Evolutionary conservation across 2,888 invertebrate genomes (phyloP).

Genomic region (Polylopha cassiicola): DNA sequence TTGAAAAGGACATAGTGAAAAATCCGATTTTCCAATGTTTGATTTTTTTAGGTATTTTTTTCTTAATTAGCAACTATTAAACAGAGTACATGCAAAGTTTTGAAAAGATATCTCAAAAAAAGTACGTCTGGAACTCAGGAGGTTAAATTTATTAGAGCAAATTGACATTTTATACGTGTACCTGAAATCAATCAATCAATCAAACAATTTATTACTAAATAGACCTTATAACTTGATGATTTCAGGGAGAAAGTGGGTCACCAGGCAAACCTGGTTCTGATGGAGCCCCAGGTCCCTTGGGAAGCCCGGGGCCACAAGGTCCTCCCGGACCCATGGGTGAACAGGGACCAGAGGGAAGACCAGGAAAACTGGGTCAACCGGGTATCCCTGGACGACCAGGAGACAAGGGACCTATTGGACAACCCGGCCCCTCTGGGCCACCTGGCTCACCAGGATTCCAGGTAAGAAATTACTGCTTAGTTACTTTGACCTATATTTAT

Average conservation of each 20-base stretch:
- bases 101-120: too few species aligned
- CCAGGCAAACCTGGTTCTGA: constrained; percentile 85
- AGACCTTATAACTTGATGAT: constrained; percentile 12
- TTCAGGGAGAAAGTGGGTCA: constrained; percentile 82
- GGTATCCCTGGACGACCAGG: constrained; percentile 85
- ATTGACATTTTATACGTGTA: too few species aligned
- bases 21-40: too few species aligned
- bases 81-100: too few species aligned
- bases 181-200: constrained; percentile 20
- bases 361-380: constrained; percentile 83
- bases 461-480: too few species aligned
- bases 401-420: constrained; percentile 85
- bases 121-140: too few species aligned
- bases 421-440: constrained; percentile 79
- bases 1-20: too few species aligned
- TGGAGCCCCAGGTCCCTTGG: constrained; percentile 83
- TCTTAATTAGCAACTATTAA: too few species aligned
- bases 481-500: too few species aligned
- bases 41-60: too few species aligned
- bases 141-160: too few species aligned
- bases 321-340: constrained; percentile 80
- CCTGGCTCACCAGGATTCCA: constrained; percentile 83
- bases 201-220: neutral
- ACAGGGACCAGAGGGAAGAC: constrained; percentile 76
- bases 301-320: constrained; percentile 82